Evolutionary conservation across 2,797 vertebrate species (phyloP).

Genomic region (Leptatherina wallacei): DNA sequence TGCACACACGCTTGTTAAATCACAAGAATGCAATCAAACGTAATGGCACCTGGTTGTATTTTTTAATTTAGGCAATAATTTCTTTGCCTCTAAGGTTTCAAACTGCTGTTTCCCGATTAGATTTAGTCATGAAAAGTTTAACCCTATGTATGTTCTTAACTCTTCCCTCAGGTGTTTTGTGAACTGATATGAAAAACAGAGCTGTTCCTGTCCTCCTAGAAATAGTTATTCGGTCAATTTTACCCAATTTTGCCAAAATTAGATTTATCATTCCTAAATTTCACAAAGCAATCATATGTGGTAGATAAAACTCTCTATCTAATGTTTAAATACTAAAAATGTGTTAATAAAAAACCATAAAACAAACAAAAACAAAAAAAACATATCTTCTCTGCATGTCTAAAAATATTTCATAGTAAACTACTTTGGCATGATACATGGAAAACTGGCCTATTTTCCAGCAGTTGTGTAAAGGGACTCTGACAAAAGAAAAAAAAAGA

Average conservation of each 20-base stretch:
- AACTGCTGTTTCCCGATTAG: no score
- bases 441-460: constrained; percentile 58
- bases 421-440: constrained; percentile 26
- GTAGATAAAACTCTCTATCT: neutral
- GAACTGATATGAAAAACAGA: neutral
- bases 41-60: neutral
- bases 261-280: neutral
- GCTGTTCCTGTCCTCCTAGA: neutral
- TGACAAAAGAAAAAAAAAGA: constrained; percentile 13
- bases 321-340: neutral
- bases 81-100: constrained; percentile 2
- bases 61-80: neutral
- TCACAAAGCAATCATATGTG: neutral
- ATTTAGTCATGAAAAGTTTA: no score
- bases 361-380: neutral
- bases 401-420: constrained; percentile 32
- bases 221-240: neutral
- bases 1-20: no score
- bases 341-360: no score
- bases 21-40: neutral
- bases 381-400: constrained; percentile 7
- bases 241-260: neutral
- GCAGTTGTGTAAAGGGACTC: constrained; percentile 34
- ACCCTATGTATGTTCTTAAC: neutral
- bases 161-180: neutral